A percentile compares a stretch with the other conserved stretches of the same genome.
Conservation (phyloP, 2,888 invertebrate species). For the Koerneria pararmatus region DNA sequence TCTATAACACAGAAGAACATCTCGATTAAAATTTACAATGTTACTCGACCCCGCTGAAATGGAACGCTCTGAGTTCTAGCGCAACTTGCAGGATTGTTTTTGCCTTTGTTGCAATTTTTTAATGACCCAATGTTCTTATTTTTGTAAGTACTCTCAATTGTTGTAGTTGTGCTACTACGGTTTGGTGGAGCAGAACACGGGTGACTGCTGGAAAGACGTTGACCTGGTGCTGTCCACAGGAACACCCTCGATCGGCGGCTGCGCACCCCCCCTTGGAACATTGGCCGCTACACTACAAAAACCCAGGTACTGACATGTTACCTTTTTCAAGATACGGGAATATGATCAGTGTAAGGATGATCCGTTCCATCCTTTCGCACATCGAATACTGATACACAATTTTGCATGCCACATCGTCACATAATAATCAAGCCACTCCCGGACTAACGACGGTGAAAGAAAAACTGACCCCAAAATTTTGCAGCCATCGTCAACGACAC, state of each 20-base stretch:
- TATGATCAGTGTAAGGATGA: neutral
- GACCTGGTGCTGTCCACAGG: constrained; percentile 62
- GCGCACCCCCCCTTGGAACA: constrained; percentile 60
- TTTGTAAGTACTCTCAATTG: no score
- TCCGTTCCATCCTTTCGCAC: neutral
- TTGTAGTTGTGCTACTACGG: constrained; percentile 61
- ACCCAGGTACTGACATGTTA: constrained; percentile 13
- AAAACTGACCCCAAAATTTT: neutral
- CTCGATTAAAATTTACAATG: no score
- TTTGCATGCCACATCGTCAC: no score
- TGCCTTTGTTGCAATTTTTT: no score
- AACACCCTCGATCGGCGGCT: constrained; percentile 61
- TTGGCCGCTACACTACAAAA: constrained; percentile 35
- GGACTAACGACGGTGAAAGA: no score
- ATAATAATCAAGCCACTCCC: no score
- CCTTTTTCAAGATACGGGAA: neutral
- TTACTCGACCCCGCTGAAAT: no score
- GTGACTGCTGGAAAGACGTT: constrained; percentile 62
- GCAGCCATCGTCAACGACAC: constrained; percentile 39
- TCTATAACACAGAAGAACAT: no score
- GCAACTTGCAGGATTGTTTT: no score
- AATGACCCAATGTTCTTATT: neutral
- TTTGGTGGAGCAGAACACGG: constrained; percentile 61
- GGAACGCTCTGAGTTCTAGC: no score
- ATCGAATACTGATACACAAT: no score